Conservation (phyloP, 2,888 invertebrate species). For the Drosophila austrosaltans region DNA sequence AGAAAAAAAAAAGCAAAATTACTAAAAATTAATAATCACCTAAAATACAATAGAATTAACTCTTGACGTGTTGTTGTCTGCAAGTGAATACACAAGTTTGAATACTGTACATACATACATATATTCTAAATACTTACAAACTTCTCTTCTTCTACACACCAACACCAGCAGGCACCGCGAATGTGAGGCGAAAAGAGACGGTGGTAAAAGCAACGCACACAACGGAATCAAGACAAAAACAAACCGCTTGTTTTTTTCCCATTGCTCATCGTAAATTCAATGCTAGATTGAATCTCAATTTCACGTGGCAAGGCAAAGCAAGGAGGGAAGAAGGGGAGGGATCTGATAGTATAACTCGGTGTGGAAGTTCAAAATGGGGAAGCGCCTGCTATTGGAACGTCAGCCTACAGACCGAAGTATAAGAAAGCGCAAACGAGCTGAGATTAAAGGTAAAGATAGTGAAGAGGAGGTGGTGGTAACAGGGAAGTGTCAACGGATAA, state of each 20-base stretch:
- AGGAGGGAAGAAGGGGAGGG: conserved; percentile 4
- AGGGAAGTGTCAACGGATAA: conserved; percentile 46
- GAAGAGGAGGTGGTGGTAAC: conserved; percentile 45
- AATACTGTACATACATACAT: conserved; percentile 33
- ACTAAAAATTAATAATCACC: conserved; percentile 23
- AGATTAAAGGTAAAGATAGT: conserved; percentile 42
- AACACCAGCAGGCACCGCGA: conserved; percentile 34
- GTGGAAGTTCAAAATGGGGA: conserved; percentile 72
- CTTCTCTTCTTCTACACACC: conserved; percentile 35
- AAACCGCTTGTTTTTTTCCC: conserved; percentile 26
- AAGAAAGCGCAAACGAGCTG: conserved; percentile 79
- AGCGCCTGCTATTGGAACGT: conserved; percentile 75
- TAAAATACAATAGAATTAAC: conserved; percentile 29
- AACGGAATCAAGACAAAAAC: conserved; percentile 54
- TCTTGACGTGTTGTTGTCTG: conserved; percentile 22
- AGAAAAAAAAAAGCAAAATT: conserved; percentile 23
- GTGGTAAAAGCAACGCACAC: conserved; percentile 37
- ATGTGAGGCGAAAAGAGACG: conserved; percentile 43
- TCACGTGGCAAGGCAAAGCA: background rate
- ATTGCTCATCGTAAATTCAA: conserved; percentile 54
- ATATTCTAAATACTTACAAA: conserved; percentile 15
- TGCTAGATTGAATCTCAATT: conserved; percentile 56
- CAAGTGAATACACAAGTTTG: conserved; percentile 25
- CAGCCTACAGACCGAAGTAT: conserved; percentile 64
- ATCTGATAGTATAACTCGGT: conserved; percentile 8